Conservation (phyloP, 2,888 invertebrate species). For the Byasa hedistus region DNA sequence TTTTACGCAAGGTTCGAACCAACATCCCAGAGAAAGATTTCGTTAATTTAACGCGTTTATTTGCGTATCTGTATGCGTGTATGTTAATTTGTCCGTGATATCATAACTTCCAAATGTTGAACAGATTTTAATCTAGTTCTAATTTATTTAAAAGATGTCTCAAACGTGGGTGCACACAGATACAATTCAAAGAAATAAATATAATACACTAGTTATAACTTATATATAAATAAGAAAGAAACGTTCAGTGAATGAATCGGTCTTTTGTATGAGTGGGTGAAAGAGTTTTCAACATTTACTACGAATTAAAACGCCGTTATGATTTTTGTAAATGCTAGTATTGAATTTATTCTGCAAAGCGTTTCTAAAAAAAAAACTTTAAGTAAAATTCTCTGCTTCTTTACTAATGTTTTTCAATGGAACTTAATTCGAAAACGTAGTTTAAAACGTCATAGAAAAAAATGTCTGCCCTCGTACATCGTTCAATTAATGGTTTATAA, state of each 20-base stretch:
- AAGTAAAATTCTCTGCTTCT: neutral
- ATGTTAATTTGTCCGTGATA: neutral
- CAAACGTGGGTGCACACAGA: neutral
- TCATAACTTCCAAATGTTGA: neutral
- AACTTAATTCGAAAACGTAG: neutral
- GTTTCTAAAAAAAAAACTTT: neutral
- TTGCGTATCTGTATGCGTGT: neutral
- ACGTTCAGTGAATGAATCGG: conserved; percentile 6
- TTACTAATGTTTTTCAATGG: neutral
- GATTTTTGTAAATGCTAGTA: neutral
- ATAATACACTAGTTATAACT: neutral
- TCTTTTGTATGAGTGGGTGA: neutral
- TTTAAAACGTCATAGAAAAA: neutral
- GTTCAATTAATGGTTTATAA: conserved; percentile 51
- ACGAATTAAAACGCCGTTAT: neutral
- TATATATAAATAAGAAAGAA: neutral
- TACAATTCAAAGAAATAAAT: neutral
- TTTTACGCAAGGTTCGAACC: no score
- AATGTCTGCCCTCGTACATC: neutral
- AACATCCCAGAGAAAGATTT: no score
- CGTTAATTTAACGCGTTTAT: no score
- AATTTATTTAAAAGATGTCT: neutral
- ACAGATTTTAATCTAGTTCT: neutral
- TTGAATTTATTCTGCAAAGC: neutral
- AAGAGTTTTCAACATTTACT: conserved; percentile 10